Conservation (phyloP, 2,797 vertebrate genomes). For the Coendou prehensilis region DNA sequence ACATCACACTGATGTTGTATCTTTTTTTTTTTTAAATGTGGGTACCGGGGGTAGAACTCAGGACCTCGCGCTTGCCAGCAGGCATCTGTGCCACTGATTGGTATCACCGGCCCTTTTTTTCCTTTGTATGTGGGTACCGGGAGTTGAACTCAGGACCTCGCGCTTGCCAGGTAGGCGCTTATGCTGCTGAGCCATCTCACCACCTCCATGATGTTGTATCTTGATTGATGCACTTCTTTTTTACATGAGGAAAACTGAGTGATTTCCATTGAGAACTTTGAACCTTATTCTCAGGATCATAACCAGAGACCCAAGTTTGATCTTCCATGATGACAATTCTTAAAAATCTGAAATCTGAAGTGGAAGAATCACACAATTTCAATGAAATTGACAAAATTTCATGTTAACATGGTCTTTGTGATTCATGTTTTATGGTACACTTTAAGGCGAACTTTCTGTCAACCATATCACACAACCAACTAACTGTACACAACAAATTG, state of each 20-base stretch:
- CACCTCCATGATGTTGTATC: neutral
- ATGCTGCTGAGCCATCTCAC: too few relatives aligned
- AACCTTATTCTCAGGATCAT: neutral
- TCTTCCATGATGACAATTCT: neutral
- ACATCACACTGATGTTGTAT: neutral
- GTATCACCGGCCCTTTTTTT: too few relatives aligned
- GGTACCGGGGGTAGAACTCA: too few relatives aligned
- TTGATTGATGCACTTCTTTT: neutral
- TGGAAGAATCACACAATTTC: neutral
- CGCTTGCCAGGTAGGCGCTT: too few relatives aligned
- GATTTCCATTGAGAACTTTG: neutral
- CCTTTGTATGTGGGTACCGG: too few relatives aligned
- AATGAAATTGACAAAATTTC: neutral
- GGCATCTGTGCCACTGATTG: too few relatives aligned
- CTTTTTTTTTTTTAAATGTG: neutral
- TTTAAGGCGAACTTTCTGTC: neutral
- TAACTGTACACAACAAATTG: neutral
- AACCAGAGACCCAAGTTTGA: neutral
- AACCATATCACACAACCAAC: neutral
- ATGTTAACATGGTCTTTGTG: neutral
- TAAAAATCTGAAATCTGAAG: neutral
- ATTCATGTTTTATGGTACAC: neutral
- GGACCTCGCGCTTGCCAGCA: too few relatives aligned
- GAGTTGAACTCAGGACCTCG: too few relatives aligned
- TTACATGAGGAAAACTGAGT: neutral